Base-by-base conservation (phyloP, 2,797 vertebrate species). In the Distichodus sexfasciatus region DNA sequence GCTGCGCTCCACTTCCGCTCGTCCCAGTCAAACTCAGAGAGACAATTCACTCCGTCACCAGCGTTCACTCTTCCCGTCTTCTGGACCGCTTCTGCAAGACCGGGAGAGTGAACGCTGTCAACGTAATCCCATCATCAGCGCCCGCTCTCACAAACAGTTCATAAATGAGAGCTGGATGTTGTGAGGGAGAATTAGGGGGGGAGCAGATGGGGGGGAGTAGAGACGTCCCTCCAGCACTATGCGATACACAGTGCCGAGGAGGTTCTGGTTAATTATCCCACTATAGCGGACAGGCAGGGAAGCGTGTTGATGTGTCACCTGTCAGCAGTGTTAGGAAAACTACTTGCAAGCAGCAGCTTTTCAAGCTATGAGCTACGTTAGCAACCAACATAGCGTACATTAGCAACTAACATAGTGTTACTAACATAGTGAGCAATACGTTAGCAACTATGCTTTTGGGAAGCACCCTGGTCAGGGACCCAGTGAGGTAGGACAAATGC, bases 1-100 rank as follows among this genome's bases (percentile, higher is more conserved):
- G 54, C 61, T 14, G 58, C 59, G 72, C 55, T 84, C 82, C 66
- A 81, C 76, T 82, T 84, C 80, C 71, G 44, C 75, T 74, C 44
- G 57, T 67, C 2, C 26, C 67, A 79, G 69, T 73, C 63, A 66
- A 78, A 74, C 9, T 26, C 43, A 68, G 51, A 69, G 70, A 78
- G 70, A 72, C 70, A 70, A 66, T 60, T 65, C 62, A 67, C 53
- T 72, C 47, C 60, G 69, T 46, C 14, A 12, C 58, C 51, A 68
- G 62, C 50, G 12, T 74, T 63, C 58, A 7, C 46, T 59, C 15
- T n/a, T 51, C 58, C 62, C 26, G 61, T 60, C 19, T n/a, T n/a
- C n/a, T n/a, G n/a, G n/a, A n/a, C n/a, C n/a, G n/a, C n/a, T n/a
- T n/a, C n/a, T n/a, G n/a, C n/a, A n/a, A n/a, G n/a, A n/a, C n/a